Base-by-base conservation (phyloP, 2,888 invertebrate species). In the Stenodera caucasica region DNA sequence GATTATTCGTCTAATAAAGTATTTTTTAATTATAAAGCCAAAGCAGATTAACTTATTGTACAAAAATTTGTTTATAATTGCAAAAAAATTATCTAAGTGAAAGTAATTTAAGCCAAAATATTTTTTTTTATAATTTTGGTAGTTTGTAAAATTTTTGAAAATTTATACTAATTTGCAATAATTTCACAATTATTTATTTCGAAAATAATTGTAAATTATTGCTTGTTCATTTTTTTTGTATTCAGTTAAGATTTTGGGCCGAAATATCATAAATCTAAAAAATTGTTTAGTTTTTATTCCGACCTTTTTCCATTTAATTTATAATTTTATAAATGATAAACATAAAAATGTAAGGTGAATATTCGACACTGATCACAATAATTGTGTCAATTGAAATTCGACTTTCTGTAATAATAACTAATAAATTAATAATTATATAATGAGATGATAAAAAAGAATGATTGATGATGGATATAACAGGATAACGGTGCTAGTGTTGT, bases 401-500 rank as follows among this genome's bases (percentile, higher is more conserved):
- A 57, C 55, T 62, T 60, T 60, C 56, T 58, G 62, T 63, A 62
- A 64, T 57, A 50, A 61, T 40, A 35, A 35, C 4, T 21, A n/a
- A 52, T 12, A 29, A 26, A 52, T 11, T 23, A 37, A 53, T 57
- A 54, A 57, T 53, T 63, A 53, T 51, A 60, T 54, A 29, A 56
- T 26, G 51, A 56, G n/a, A 50, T 60, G 57, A 57, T 26, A 4
- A 21, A 50, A 37, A 57, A 12, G 52, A 51, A 52, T 52, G 50
- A 53, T 40, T 54, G 50, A 40, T 50, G 45, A 51, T 35, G 26
- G 23, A 57, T 37, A 33, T 58, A 70, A 67, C 64, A 67, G 67
- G 71, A 71, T 67, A 68, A 69, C 67, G 76, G 76, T 76, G 77
- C 76, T 77, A 77, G 72, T 72, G 70, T 69, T 70, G 71, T 71